These are phyloP conservation scores for Papilio gigon DNA, from an alignment of 2,888 invertebrate genomes.

Conservation along the genomic window DNA sequence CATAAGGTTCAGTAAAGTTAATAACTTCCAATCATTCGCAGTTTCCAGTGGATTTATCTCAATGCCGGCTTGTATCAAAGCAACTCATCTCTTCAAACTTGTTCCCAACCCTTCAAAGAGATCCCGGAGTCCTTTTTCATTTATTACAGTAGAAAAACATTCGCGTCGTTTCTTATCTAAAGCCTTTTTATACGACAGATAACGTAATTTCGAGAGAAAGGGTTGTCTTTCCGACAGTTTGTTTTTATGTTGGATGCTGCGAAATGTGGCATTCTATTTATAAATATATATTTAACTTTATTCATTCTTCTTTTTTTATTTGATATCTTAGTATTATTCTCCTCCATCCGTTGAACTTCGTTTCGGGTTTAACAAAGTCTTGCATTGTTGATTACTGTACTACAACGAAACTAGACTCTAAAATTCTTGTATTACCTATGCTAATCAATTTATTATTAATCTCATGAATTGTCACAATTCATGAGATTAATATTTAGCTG, in stretches of 20 bases:
- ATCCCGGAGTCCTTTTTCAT: slow-evolving; percentile 55
- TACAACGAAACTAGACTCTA: too few species aligned
- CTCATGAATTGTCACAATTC: background rate
- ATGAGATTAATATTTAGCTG: too few species aligned
- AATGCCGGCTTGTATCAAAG: slow-evolving; percentile 52
- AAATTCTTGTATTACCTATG: too few species aligned
- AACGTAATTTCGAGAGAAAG: slow-evolving; percentile 47
- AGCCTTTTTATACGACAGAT: slow-evolving; percentile 46
- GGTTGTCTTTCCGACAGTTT: slow-evolving; percentile 41
- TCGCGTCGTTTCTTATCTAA: slow-evolving; percentile 53
- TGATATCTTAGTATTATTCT: too few species aligned
- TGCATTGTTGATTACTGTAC: too few species aligned
- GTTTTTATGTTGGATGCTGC: slow-evolving; percentile 39
- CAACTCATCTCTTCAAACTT: slow-evolving; percentile 58
- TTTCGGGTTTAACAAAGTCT: too few species aligned
- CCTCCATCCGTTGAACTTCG: too few species aligned
- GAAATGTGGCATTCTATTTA: slow-evolving; percentile 36
- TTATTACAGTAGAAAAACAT: slow-evolving; percentile 52
- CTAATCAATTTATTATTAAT: background rate
- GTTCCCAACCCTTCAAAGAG: slow-evolving; percentile 53
- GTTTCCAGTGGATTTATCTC: slow-evolving; percentile 49
- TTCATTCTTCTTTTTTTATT: background rate
- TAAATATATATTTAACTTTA: slow-evolving; percentile 25
- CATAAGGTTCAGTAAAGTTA: slow-evolving; percentile 16
- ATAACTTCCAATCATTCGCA: slow-evolving; percentile 28